Conservation (phyloP, 2,113 vertebrate genomes). For the Seriola quinqueradiata region DNA sequence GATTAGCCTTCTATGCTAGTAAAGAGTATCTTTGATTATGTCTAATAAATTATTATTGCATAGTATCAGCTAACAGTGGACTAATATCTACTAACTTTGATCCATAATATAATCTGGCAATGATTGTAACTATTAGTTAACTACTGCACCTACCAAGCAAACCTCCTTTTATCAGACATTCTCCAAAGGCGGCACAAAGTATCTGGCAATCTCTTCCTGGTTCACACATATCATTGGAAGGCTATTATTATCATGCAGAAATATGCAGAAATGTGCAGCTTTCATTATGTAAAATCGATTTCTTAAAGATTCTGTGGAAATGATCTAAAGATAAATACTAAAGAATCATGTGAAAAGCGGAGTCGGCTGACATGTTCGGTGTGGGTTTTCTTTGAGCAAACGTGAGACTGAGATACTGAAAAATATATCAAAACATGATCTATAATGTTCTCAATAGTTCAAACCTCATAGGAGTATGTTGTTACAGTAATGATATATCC, state of each 20-base stretch:
- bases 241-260: not conserved
- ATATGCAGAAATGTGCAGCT: not conserved
- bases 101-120: too few species aligned
- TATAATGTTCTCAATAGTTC: constrained; percentile 7
- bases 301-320: not conserved
- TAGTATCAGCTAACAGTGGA: not conserved
- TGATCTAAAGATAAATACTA: not conserved
- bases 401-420: constrained; percentile 4
- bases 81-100: too few species aligned
- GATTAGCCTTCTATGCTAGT: too few species aligned
- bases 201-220: too few species aligned
- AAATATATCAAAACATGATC: not conserved
- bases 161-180: too few species aligned
- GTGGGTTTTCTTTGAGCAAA: constrained; percentile 10
- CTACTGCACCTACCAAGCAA: too few species aligned
- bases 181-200: too few species aligned
- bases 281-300: not conserved
- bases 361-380: not conserved
- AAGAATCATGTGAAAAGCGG: not conserved
- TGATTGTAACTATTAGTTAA: too few species aligned
- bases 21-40: not conserved
- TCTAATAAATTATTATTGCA: not conserved
- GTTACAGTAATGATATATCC: constrained; percentile 26
- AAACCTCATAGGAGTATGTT: constrained; percentile 19
- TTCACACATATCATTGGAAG: not conserved